Base-by-base conservation (phyloP, 2,113 vertebrate genomes). In the Phodopus roborovskii region DNA sequence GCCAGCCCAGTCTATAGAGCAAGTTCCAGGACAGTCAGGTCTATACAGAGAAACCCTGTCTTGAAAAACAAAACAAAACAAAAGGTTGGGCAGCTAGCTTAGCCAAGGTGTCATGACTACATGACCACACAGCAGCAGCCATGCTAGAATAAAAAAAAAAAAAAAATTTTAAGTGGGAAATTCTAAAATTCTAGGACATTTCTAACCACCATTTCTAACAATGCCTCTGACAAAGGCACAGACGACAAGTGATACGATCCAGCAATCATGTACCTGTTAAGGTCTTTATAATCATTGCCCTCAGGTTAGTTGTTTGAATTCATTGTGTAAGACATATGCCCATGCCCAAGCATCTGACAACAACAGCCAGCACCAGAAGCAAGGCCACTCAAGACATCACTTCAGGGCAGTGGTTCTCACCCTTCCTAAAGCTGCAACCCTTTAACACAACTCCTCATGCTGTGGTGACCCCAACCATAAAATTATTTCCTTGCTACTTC, bases 301-400 rank as follows among this genome's bases (percentile, higher is more conserved):
- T 50, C 48, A 70, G 77, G 71, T 19, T 78, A 84, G 39, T 68
- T 94, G 39, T 77, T 79, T 93, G 42, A n/a, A 58, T 85, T 90
- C 30, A 30, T 15, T 48, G 50, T 20, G 24, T 53, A 66, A 93
- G 53, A 60, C 50, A 77, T 10, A 15, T 12, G 17, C 12, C 28
- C 17, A 39, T 22, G 6, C 71, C 42, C 83, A 45, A 79, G 79
- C 20, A 56, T 7, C 39, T 2, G 12, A 26, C 48, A 62, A 20
- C 24, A 24, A n/a, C 24, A n/a, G 62, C 30, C 78, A 56, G 64
- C 53, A 70, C 77, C 70, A 30, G 84, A 20, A 84, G 53, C 56
- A 66, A 79, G n/a, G 86, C 60, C 33, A 53, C 71, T 94, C 48
- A 70, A 71, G 15, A 9, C 64, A 64, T 79, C 42, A 24, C 48